Evolutionary conservation across 2,888 invertebrate species (phyloP), one percentile per base, ranked within the genome.

Genomic region (Folsomia candida): DNA sequence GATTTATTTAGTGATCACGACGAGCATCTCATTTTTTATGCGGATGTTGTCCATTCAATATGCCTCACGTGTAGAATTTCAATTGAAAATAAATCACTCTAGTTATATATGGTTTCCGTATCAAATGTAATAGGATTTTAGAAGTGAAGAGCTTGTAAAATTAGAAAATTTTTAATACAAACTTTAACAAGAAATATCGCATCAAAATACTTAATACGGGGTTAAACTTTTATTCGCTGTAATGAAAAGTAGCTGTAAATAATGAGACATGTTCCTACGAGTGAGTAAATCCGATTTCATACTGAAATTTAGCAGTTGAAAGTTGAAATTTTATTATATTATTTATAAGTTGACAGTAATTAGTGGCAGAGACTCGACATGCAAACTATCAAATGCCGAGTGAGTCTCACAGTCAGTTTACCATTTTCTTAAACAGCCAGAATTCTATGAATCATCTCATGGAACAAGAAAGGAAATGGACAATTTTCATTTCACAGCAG

Each of bases 81-180:
- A 59, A 25, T 59, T 59, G 14, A 59, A 59, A 59, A 59, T 59
- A 59, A 25, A 59, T 59, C 59, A 25, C 59, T 24, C 59, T 25
- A 11, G 25, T 24, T 14, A 59, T 6, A 59, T 24, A 59, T 59
- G 59, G 22, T 24, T 59, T 59, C 24, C 59, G 6, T 54, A 20
- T 18, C 4, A 18, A 54, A 54, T 54, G 54, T 54, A 6, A 20
- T 54, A 20, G 22, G 18, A 54, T 54, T 54, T 54, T 9, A 37
- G 14, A 14, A 37, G 4, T 37, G 37, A 37, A 4, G 37, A 14
- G 14, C 14, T 14, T 37, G 37, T 14, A 37, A 37, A 37, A 37
- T 37, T 37, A 9, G 14, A 37, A 37, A 37, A 4, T 37, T 37
- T 37, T n/a, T n/a, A n/a, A n/a, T n/a, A n/a, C n/a, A n/a, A n/a